Evolutionary conservation across 2,888 invertebrate species (phyloP).

Genomic region (Ophioninae sp.): DNA sequence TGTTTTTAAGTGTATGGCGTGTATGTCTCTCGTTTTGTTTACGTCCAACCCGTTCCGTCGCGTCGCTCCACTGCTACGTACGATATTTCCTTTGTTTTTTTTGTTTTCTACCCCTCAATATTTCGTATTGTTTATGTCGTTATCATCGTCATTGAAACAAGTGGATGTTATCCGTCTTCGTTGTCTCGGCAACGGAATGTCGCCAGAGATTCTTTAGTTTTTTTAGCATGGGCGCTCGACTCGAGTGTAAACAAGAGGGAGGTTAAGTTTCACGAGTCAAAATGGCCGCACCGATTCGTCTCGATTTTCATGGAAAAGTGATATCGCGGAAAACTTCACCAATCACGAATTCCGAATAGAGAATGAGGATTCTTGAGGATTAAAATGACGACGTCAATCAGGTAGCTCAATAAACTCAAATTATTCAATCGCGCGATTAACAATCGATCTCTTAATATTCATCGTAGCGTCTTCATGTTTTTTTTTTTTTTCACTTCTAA

Average conservation of each 20-base stretch:
- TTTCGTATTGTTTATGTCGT: not conserved
- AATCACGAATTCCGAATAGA: not conserved
- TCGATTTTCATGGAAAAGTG: not conserved
- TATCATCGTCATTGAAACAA: not conserved
- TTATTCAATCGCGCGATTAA: not conserved
- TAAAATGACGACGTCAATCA: not conserved
- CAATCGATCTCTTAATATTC: not conserved
- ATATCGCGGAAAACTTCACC: not conserved
- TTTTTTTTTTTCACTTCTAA: not conserved
- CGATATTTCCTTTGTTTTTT: not conserved
- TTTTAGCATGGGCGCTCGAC: not conserved
- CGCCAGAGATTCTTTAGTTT: not conserved
- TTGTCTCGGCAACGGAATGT: not conserved
- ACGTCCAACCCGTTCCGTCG: not conserved
- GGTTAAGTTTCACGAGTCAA: not conserved
- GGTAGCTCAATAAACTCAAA: not conserved
- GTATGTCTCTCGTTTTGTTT: conserved; percentile 33
- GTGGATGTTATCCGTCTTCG: not conserved
- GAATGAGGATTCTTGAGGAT: not conserved
- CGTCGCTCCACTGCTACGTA: not conserved
- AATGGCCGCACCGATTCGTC: not conserved
- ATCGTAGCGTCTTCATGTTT: not conserved
- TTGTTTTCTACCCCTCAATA: not conserved
- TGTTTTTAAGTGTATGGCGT: conserved; percentile 54
- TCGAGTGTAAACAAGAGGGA: conserved; percentile 3